Evolutionary conservation across 1,140 invertebrate genomes (phyloP).

Genomic region (Daktulosphaira vitifoliae): DNA sequence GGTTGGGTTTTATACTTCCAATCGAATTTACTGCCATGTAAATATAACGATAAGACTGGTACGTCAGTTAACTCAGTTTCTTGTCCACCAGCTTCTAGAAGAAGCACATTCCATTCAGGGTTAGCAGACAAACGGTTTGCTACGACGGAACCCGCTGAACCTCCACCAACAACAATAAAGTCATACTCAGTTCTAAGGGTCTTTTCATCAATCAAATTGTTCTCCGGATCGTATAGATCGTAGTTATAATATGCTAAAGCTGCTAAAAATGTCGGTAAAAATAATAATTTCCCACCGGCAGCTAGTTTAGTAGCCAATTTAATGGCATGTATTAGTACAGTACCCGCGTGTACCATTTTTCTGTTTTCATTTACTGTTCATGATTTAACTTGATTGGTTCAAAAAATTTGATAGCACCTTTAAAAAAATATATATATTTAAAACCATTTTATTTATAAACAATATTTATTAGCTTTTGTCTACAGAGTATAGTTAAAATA

Average conservation of each 20-base stretch:
- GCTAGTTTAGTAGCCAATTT: slow-evolving; percentile 59
- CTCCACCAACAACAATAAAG: slow-evolving; percentile 70
- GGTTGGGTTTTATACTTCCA: slow-evolving; percentile 88
- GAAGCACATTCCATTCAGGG: slow-evolving; percentile 64
- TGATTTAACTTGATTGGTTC: not conserved
- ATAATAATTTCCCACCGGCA: slow-evolving; percentile 59
- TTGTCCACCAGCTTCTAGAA: slow-evolving; percentile 80
- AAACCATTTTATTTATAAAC: no score
- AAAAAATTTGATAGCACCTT: no score
- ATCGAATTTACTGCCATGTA: slow-evolving; percentile 83
- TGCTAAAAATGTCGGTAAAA: slow-evolving; percentile 67
- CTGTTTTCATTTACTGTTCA: no score
- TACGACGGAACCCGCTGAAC: slow-evolving; percentile 78
- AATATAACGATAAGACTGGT: slow-evolving; percentile 69
- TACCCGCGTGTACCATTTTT: slow-evolving; percentile 36
- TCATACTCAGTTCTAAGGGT: slow-evolving; percentile 60
- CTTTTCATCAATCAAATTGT: slow-evolving; percentile 59
- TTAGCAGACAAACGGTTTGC: slow-evolving; percentile 75
- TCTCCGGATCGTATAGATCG: slow-evolving; percentile 75
- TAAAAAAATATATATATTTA: slow-evolving; percentile 2
- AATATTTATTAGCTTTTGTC: no score
- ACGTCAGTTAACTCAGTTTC: slow-evolving; percentile 76
- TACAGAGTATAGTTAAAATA: no score
- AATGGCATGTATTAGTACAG: slow-evolving; percentile 47
- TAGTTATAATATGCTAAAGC: slow-evolving; percentile 76